Evolutionary conservation across 2,113 vertebrate species (phyloP), one percentile per base, ranked within the genome.

Genomic region (Nannospalax galili): DNA sequence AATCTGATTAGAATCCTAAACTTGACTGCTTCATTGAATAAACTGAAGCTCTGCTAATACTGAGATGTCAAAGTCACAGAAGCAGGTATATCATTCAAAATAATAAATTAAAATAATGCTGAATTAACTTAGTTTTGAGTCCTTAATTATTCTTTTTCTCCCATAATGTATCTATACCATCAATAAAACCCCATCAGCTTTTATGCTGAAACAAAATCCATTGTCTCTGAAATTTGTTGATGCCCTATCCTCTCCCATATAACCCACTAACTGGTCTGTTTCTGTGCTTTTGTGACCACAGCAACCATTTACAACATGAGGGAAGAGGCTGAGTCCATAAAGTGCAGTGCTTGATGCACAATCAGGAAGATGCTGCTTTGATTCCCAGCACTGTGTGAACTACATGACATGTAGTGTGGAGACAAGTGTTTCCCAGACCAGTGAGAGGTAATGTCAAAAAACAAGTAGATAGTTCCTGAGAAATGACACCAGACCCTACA

Each of bases 101-200:
- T 48, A 86, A 26, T 32, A 84, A 72, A 60, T 79, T 58, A 11
- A 48, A 65, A 48, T 42, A 92, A 20, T 24, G 52, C 0, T 64
- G 91, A 84, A 67, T 81, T 45, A 92, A 37, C 16, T 42, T 28
- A 40, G 15, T 58, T 91, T 78, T 42, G 16, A 74, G 5, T 64
- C 11, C 35, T 85, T 96, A 64, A 52, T 86, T 93, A 69, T 69
- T 92, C 67, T 35, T 19, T 82, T 90, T 94, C 15, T 88, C 37
- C 45, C 26, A 52, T 60, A 32, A 52, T 52, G 2, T 69, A 19
- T 3, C 80, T 52, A 17, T 12, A 65, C 75, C 7, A 22, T 58
- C 40, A 74, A 64, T 72, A 95, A 88, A 92, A 82, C 19, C 22
- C 5, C 22, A 20, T 35, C 1, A 40, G 15, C 69, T 73, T 45